Evolutionary conservation across 2,797 vertebrate genomes (phyloP).

Genomic region (Acanthurus leucopareius): DNA sequence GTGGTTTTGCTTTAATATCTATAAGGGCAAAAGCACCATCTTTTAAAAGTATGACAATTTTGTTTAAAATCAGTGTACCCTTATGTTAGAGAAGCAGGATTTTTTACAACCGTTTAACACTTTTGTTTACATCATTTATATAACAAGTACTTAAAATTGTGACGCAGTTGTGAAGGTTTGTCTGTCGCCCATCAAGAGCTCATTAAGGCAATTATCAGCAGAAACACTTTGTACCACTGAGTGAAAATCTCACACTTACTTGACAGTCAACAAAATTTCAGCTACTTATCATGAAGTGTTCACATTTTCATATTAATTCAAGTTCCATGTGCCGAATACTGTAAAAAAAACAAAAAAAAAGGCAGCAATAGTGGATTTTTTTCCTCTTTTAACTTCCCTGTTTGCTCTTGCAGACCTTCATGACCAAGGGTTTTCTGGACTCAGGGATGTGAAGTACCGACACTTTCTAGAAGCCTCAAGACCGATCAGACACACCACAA

Average conservation of each 20-base stretch:
- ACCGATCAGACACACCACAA: conserved; percentile 78
- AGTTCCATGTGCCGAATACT: not conserved
- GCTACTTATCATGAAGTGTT: not conserved
- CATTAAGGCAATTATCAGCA: conserved; percentile 13
- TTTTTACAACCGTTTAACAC: not conserved
- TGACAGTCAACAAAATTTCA: conserved; percentile 4
- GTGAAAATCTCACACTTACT: conserved; percentile 16
- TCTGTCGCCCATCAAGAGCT: conserved; percentile 10
- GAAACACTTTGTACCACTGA: not conserved
- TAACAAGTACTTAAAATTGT: not conserved
- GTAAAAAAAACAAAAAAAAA: not conserved
- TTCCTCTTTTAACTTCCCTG: conserved; percentile 6
- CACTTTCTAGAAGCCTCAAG: conserved; percentile 84
- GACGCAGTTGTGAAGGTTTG: conserved; percentile 16
- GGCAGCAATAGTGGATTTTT: not conserved
- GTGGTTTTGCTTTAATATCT: not conserved
- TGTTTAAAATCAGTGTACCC: not conserved
- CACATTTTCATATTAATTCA: not conserved
- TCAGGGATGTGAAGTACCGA: conserved; percentile 84
- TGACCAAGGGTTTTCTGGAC: conserved; percentile 81
- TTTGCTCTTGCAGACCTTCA: conserved; percentile 77
- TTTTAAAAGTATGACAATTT: not conserved
- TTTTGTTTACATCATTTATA: conserved; percentile 5
- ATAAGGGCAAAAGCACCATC: not conserved
- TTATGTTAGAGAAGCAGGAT: not conserved